Evolutionary conservation across 2,113 vertebrate genomes (phyloP), one percentile per base, ranked within the genome.

Genomic region (Dasyornis broadbenti): DNA sequence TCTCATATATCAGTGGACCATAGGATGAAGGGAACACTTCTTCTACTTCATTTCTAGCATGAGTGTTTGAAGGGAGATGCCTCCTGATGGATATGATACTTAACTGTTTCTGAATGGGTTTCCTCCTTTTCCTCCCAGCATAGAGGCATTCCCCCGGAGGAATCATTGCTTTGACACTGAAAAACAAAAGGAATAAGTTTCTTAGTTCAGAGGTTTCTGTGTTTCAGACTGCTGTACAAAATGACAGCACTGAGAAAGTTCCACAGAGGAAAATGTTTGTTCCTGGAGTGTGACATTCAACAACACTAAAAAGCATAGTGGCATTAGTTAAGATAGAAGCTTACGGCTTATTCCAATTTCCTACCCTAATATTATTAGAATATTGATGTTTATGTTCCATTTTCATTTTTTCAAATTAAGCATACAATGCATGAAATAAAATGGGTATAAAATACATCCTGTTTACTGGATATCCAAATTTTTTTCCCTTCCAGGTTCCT

Each of bases 31-130:
- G 11, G 35, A 84, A 10, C 26, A 23, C 49, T 81, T 53, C 40
- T 65, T 70, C 33, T 53, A 54, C 49, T 17, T 59, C 60, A 37
- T 63, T 72, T 73, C 52, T 66, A 86, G 44, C 31, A 42, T 0
- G 0, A 23, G 23, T 2, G 0, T 56, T 86, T 3, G 1, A 24
- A 61, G 10, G 20, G 23, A 69, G 53, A 33, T 47, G 31, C 7
- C 45, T 77, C 33, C 47, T 49, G 42, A 70, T 92, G 80, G 49
- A 92, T 50, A 42, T 33, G 85, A 96, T 95, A 97, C 98, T 98
- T 98, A 98, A 99, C 99, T 99, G 99, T 98, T 99, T 99, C 89
- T 99, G 99, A 89, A 99, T 87, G 61, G 99, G 99, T 96, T 99
- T 99, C 97, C 99, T 99, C 96, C 99, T 97, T 97, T 99, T 99